Base-by-base conservation (phyloP, 2,888 invertebrate species). In the Galeruca laticollis region DNA sequence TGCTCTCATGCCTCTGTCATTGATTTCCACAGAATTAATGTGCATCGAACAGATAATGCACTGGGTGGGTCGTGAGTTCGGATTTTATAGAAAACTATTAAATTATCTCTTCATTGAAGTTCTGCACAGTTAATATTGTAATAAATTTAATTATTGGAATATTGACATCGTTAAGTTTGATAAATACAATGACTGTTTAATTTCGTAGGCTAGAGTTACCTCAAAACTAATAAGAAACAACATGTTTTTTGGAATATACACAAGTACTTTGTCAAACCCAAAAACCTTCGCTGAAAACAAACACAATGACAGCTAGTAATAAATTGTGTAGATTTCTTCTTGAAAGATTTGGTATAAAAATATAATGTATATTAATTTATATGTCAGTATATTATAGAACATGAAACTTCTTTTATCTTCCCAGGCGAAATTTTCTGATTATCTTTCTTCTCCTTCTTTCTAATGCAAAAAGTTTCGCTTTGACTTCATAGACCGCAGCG, bases 11-110 rank as follows among this genome's bases (percentile, higher is more conserved):
- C 59, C 51, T 33, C 54, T 74, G 74, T 68, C 75, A 78, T 76
- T 76, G 78, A 76, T 78, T 77, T 78, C 75, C 60, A 49, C 69
- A 66, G 52, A 71, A 69, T 71, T 69, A 61, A 68, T 61, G 65
- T 69, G 69, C 65, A 66, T 37, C 47, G 18, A 43, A 40, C 63
- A 52, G 26, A 26, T 52, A 49, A 4, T 49, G 49, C 18, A 49
- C 20, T n/a, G 54, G 8, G 31, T n/a, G 31, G 8, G 13, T 8
- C n/a, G 54, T 18, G 35, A 33, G 15, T 54, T 26, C n/a, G 13
- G 54, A 52, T 31, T 52, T 52, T 33, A 56, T 33, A 15, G 33
- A 15, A 9, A 18, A 9, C 2, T 33, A 26, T 31, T 33, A n/a
- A n/a, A 56, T 5, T 33, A 15, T 11, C n/a, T 31, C 33, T 26